A percentile compares a stretch with the other conserved stretches of the same genome.
Evolutionary conservation across 2,888 invertebrate genomes (phyloP).

Genomic region (Microctonus aethiopoides): DNA sequence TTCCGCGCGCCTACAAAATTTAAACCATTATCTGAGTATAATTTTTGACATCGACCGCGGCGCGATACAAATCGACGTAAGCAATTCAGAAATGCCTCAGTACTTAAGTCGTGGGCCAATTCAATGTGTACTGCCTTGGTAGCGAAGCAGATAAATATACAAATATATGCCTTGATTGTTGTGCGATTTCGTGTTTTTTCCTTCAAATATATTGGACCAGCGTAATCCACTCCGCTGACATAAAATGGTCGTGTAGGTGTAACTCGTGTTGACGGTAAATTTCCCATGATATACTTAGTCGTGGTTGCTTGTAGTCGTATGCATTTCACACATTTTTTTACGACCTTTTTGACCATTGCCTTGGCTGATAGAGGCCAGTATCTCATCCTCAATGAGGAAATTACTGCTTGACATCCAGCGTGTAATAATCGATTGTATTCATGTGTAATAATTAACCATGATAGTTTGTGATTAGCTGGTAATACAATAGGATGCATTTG

Average conservation of each 20-base stretch:
- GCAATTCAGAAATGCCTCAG: too few species aligned
- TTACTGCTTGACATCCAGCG: constrained; percentile 35
- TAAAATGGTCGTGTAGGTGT: constrained; percentile 29
- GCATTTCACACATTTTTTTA: constrained; percentile 37
- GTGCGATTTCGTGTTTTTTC: too few species aligned
- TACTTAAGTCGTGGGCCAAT: too few species aligned
- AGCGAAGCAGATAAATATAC: constrained; percentile 42
- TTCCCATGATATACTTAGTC: constrained; percentile 33
- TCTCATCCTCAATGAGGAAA: constrained; percentile 13
- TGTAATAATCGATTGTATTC: constrained; percentile 35
- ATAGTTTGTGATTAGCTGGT: constrained; percentile 23
- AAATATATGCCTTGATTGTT: constrained; percentile 39
- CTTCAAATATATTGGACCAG: constrained; percentile 38
- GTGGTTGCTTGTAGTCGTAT: constrained; percentile 10
- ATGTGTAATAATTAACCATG: constrained; percentile 24
- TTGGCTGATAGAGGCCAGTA: constrained; percentile 36
- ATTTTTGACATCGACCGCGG: constrained; percentile 32
- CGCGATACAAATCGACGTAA: neutral
- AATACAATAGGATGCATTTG: constrained; percentile 30
- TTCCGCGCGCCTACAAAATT: constrained; percentile 1
- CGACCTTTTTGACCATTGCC: constrained; percentile 22
- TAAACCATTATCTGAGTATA: constrained; percentile 24
- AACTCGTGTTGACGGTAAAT: constrained; percentile 31
- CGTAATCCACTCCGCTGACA: constrained; percentile 38
- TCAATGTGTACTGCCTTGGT: constrained; percentile 47